These are phyloP conservation scores for Ctenoplectra terminalis DNA, from an alignment of 1,140 invertebrate genomes.

Conservation along the genomic window DNA sequence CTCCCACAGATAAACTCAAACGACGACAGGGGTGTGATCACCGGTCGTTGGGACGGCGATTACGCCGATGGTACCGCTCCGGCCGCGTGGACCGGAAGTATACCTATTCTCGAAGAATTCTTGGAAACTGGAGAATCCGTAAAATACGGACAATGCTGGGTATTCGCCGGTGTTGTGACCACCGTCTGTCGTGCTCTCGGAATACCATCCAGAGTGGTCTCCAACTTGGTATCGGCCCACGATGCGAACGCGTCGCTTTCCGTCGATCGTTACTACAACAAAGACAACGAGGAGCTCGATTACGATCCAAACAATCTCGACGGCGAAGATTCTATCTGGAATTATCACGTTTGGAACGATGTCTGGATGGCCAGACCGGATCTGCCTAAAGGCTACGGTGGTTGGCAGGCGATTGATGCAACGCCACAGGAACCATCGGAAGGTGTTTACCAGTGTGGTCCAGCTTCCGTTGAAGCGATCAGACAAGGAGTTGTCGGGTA, in stretches of 20 bases:
- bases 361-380: constrained; percentile 88
- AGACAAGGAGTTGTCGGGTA: constrained; percentile 85
- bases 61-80: constrained; percentile 85
- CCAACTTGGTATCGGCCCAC: constrained; percentile 86
- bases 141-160: constrained; percentile 88
- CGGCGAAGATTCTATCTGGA: constrained; percentile 82
- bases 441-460: constrained; percentile 85
- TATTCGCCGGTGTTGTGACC: constrained; percentile 86
- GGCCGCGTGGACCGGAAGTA: constrained; percentile 84
- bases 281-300: constrained; percentile 80
- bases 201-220: constrained; percentile 85
- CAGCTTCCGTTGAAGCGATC: constrained; percentile 86
- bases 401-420: constrained; percentile 87
- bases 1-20: constrained; percentile 85
- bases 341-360: constrained; percentile 90
- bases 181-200: constrained; percentile 86
- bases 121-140: constrained; percentile 82
- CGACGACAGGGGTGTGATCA: constrained; percentile 84
- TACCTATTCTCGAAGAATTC: constrained; percentile 84
- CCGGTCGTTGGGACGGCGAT: constrained; percentile 87
- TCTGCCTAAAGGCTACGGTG: constrained; percentile 83
- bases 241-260: constrained; percentile 85
- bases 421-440: constrained; percentile 84
- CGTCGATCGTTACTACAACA: constrained; percentile 85
- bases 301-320: constrained; percentile 72